Evolutionary conservation across 2,797 vertebrate genomes (phyloP), one percentile per base, ranked within the genome.

Genomic region (Chelonia mydas): DNA sequence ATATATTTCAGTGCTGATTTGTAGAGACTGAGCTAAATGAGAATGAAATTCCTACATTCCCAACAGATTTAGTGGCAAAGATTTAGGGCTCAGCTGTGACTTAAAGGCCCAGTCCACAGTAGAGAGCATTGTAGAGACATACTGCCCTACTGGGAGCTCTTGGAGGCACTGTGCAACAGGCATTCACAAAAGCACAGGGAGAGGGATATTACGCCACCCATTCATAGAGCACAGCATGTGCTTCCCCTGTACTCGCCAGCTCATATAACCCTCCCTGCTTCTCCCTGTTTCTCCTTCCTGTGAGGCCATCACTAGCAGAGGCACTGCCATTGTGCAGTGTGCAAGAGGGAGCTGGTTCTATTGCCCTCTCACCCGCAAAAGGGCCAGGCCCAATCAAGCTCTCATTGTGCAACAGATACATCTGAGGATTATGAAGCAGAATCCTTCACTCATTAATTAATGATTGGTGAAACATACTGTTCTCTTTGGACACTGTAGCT

Each of bases 81-180:
- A 10, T 0, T 0, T 27, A 86, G 87, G 72, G 83, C 51, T 91
- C 57, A 82, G 54, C 77, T 68, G 50, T 1, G 55, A n/a, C 7
- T 50, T 5, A 10, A 33, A 28, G 2, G 11, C 21, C 0, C 11
- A 92, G 45, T 23, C 87, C 2, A 17, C 93, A 88, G 94, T 90
- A 96, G 92, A 94, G 94, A 90, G 88, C 94, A 89, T 91, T 89
- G 37, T 27, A 45, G 90, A 79, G 81, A 76, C 81, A 25, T 12
- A 54, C 33, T 16, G 2, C 33, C n/a, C 17, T 37, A 11, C 9
- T 4, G n/a, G 65, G 65, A n/a, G 65, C 17, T 68, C 65, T 68
- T n/a, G 17, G n/a, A 37, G n/a, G 33, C 17, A 68, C 15, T 3
- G 78, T 33, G 86, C 88, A n/a, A 11, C 77, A 82, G 49, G 16